Evolutionary conservation across 1,140 invertebrate species (phyloP).

Genomic region (Magallana ariakensis): DNA sequence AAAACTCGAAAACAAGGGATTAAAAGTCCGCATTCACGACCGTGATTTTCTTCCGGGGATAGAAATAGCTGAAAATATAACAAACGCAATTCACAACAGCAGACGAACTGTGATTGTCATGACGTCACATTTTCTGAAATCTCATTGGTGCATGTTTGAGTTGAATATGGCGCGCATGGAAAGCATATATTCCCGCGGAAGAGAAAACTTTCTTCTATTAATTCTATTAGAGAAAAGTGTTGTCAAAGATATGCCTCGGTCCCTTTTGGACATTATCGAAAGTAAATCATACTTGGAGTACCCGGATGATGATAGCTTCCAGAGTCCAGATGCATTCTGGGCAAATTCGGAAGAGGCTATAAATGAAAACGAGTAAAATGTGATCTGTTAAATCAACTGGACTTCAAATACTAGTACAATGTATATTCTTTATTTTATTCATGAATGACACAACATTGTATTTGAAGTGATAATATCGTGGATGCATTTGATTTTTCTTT

Average conservation of each 20-base stretch:
- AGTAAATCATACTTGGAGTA: conserved; percentile 42
- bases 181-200: conserved; percentile 42
- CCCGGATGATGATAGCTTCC: conserved; percentile 12
- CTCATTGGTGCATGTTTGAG: conserved; percentile 85
- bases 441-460: no score
- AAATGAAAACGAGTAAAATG: neutral
- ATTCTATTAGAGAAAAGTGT: neutral
- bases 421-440: no score
- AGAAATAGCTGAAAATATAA: conserved; percentile 84
- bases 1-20: neutral
- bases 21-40: conserved; percentile 89
- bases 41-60: conserved; percentile 92
- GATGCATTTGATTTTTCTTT: no score
- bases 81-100: conserved; percentile 83
- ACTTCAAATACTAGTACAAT: no score
- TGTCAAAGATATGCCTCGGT: neutral
- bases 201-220: conserved; percentile 34
- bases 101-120: conserved; percentile 83
- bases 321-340: conserved; percentile 23
- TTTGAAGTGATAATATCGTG: no score
- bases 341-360: neutral
- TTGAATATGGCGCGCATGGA: conserved; percentile 79
- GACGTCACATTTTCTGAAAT: conserved; percentile 83
- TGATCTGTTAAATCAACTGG: no score
- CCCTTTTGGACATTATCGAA: conserved; percentile 27